Conservation (phyloP, 2,113 vertebrate species). For the Callaeas wilsoni region DNA sequence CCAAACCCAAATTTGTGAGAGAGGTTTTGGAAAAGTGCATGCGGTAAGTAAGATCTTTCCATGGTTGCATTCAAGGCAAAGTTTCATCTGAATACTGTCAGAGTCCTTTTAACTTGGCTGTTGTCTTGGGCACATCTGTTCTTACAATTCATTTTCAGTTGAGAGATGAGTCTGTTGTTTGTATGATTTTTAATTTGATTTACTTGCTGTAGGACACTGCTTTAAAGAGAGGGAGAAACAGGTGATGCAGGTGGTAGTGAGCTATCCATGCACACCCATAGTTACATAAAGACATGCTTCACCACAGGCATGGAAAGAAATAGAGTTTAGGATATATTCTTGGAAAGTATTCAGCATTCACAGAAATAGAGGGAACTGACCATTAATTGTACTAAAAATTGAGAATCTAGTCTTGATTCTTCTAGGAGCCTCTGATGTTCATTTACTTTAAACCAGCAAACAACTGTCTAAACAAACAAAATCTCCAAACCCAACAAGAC, state of each 20-base stretch:
- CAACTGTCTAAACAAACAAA: background rate
- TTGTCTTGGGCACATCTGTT: background rate
- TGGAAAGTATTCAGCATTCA: background rate
- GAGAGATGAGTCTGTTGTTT: background rate
- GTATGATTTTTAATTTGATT: background rate
- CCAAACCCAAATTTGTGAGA: slow-evolving; percentile 96
- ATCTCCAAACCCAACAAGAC: background rate
- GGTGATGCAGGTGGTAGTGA: background rate
- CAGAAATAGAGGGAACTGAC: background rate
- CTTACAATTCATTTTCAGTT: background rate
- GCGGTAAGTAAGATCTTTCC: slow-evolving; percentile 76
- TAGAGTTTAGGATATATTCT: background rate
- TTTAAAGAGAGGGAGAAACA: background rate
- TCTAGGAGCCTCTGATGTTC: background rate
- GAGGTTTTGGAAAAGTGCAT: slow-evolving; percentile 96
- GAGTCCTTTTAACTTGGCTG: background rate
- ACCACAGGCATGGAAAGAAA: background rate
- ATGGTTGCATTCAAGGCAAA: background rate
- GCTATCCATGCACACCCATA: background rate
- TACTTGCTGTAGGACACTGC: background rate
- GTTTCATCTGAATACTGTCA: background rate
- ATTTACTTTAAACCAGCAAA: background rate
- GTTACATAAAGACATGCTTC: background rate
- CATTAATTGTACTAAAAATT: background rate
- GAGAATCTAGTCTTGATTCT: background rate